Conservation (phyloP, 2,888 invertebrate genomes). For the Rosalia funebris region DNA sequence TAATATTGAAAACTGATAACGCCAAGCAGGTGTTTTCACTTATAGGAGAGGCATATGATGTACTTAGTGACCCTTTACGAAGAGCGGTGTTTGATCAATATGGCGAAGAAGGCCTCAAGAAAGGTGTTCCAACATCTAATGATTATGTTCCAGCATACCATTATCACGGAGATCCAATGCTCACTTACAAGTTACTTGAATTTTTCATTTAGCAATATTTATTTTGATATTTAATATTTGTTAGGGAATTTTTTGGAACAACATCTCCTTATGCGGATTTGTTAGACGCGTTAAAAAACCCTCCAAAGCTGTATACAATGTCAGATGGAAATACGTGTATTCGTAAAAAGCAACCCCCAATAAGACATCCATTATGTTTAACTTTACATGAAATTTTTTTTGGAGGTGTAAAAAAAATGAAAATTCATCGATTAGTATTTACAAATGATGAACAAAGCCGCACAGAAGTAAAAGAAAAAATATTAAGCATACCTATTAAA, state of each 20-base stretch:
- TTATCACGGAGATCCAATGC: constrained; percentile 83
- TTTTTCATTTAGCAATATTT: background rate
- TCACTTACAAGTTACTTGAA: constrained; percentile 71
- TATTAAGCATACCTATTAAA: constrained; percentile 77
- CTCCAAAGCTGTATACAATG: constrained; percentile 72
- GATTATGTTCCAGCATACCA: constrained; percentile 77
- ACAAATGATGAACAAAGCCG: constrained; percentile 71
- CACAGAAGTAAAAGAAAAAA: constrained; percentile 76
- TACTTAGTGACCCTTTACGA: constrained; percentile 73
- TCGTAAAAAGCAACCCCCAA: constrained; percentile 69
- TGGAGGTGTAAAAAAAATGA: constrained; percentile 86
- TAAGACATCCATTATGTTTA: constrained; percentile 68
- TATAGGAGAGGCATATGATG: constrained; percentile 83
- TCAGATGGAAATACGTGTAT: constrained; percentile 72
- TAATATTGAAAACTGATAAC: constrained; percentile 70
- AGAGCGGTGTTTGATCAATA: constrained; percentile 88
- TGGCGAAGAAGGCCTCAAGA: constrained; percentile 87
- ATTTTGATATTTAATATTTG: constrained; percentile 23
- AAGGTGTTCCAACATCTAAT: constrained; percentile 77
- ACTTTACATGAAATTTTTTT: constrained; percentile 74
- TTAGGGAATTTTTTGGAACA: constrained; percentile 82
- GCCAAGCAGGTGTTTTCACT: constrained; percentile 70
- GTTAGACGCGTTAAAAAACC: constrained; percentile 73
- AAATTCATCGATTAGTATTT: constrained; percentile 78
- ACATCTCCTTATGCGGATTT: constrained; percentile 84